phyloP scores from a whole-genome alignment of 2,888 invertebrate genomes.

The Cactoblastis cactorum region DNA sequence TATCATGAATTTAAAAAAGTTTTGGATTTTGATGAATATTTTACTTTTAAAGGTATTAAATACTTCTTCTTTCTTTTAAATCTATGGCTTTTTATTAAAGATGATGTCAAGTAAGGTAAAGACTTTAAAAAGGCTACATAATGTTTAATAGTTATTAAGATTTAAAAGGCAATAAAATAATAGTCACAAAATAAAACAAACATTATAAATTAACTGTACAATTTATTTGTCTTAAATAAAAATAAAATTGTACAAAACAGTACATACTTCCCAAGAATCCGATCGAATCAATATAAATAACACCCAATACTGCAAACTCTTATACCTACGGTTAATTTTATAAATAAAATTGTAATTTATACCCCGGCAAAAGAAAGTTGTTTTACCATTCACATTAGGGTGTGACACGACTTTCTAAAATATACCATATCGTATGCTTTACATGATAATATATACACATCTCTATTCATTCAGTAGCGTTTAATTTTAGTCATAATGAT shows the following conservation, averaged over 20 bases:
- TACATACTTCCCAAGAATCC: constrained; percentile 21
- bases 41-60: too few species aligned
- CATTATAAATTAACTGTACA: constrained; percentile 20
- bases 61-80: too few species aligned
- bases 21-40: too few species aligned
- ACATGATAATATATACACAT: background rate
- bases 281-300: constrained; percentile 21
- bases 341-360: constrained; percentile 22
- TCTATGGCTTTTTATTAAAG: too few species aligned
- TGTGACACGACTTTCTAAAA: background rate
- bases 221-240: constrained; percentile 18
- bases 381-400: background rate
- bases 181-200: constrained; percentile 8
- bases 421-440: background rate
- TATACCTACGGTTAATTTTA: constrained; percentile 24
- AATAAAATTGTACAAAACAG: constrained; percentile 21
- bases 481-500: background rate
- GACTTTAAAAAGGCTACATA: too few species aligned
- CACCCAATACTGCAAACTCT: constrained; percentile 20
- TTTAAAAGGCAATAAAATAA: too few species aligned
- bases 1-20: too few species aligned
- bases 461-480: background rate
- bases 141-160: too few species aligned
- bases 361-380: constrained; percentile 10
- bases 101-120: too few species aligned